Conservation (phyloP, 1,140 invertebrate genomes). For the Drosophila insularis region DNA sequence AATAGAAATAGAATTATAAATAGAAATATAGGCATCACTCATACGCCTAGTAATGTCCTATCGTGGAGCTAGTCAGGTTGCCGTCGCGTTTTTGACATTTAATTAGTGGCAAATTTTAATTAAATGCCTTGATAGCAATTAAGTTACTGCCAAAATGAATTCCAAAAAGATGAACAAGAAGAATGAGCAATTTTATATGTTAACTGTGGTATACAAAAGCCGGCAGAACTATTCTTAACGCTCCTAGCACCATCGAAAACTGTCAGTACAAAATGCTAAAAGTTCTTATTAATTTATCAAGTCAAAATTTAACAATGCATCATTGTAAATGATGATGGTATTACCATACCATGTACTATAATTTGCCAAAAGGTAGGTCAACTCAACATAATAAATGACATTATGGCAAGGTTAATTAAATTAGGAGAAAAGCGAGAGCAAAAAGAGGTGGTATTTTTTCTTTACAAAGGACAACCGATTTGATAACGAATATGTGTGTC, state of each 20-base stretch:
- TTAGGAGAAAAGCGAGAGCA: not conserved
- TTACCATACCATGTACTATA: not conserved
- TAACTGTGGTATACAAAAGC: too few species aligned
- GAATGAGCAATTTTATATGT: too few species aligned
- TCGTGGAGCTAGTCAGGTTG: slow-evolving; percentile 29
- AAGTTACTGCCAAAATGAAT: slow-evolving; percentile 21
- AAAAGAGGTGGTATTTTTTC: too few species aligned
- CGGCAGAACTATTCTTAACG: slow-evolving; percentile 67
- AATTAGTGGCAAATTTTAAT: slow-evolving; percentile 76
- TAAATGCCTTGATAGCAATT: slow-evolving; percentile 59
- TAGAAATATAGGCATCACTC: slow-evolving; percentile 50
- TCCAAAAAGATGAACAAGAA: not conserved
- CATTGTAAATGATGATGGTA: slow-evolving; percentile 37
- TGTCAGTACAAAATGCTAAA: slow-evolving; percentile 49
- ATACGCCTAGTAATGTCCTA: slow-evolving; percentile 63
- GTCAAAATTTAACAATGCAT: slow-evolving; percentile 30
- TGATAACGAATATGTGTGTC: slow-evolving; percentile 1
- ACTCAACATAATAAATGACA: slow-evolving; percentile 7
- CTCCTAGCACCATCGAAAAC: slow-evolving; percentile 13
- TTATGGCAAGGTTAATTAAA: not conserved
- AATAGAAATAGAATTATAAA: not conserved
- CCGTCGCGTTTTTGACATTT: slow-evolving; percentile 58
- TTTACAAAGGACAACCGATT: not conserved
- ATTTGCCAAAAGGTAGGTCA: slow-evolving; percentile 17
- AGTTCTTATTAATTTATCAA: slow-evolving; percentile 63